Evolutionary conservation across 2,888 invertebrate species (phyloP), one percentile per base, ranked within the genome.

Genomic region (Spicauda simplicius): DNA sequence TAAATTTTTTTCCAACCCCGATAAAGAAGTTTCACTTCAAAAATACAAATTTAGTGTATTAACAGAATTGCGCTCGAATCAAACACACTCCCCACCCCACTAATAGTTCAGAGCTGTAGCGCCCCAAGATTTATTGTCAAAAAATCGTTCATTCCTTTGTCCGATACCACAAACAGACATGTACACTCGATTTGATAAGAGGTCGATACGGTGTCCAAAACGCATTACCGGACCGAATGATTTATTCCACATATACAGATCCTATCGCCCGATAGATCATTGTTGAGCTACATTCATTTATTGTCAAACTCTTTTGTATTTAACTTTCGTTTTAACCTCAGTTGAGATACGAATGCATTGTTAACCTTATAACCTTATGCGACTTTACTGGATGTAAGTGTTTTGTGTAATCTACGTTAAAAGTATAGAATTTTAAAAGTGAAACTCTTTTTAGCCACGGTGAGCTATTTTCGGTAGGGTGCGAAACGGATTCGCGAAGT

Each of bases 251-350:
- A 73, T 72, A 73, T 76, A 77, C 78, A 80, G 83, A 83, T 82
- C 72, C 78, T 76, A 79, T 82, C 82, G 70, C 55, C 72, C 75
- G 76, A 85, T 86, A 82, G 80, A 81, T 85, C 85, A 86, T 84
- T 82, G 54, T 79, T 80, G 74, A 71, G 77, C 72, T 72, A 73
- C 74, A 72, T 70, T 74, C 73, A 75, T 77, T 76, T 80, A 80
- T 80, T 83, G 77, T 80, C 78, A 75, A 70, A 78, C 72, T 67
- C 16, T 25, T 67, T 67, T 61, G 61, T 66, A 30, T 56, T 56
- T 30, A 55, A 19, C 30, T 55, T 50, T 64, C 41, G 37, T 41
- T 48, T 59, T 59, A 48, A 59, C 55, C 55, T 55, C 20, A 16
- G 7, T 16, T 33, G n/a, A 55, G 55, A 53, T 25, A 53, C 25